phyloP scores from a whole-genome alignment of 2,888 invertebrate species.

The Tiphia femorata region DNA sequence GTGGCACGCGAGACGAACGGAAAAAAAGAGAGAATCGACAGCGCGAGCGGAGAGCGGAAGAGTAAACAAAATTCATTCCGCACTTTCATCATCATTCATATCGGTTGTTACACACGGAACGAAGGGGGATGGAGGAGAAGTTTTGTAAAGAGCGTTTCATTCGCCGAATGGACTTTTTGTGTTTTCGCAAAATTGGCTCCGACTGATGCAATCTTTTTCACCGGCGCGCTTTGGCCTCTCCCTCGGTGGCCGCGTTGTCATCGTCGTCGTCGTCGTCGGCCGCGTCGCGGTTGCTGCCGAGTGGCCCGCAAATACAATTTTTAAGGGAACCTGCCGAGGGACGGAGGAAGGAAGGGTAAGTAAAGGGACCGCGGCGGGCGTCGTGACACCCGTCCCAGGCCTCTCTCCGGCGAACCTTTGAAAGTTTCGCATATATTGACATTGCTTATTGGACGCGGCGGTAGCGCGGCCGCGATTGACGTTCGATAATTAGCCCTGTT shows the following conservation, averaged over 20 bases:
- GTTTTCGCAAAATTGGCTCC: constrained; percentile 11
- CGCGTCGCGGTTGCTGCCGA: constrained; percentile 11
- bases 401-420: no score
- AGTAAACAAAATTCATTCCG: background rate
- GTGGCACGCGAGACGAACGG: no score
- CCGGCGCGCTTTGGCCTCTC: no score
- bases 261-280: no score
- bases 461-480: constrained; percentile 34
- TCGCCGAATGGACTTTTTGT: constrained; percentile 4
- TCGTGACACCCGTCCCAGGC: constrained; percentile 8
- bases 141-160: constrained; percentile 3
- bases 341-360: background rate
- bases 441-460: constrained; percentile 12
- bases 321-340: no score
- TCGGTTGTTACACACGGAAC: no score
- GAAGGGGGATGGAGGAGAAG: no score
- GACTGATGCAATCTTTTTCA: no score
- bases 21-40: background rate
- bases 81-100: no score
- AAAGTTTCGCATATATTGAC: constrained; percentile 24
- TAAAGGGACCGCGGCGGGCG: constrained; percentile 7
- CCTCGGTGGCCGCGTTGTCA: no score
- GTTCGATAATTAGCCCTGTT: constrained; percentile 58
- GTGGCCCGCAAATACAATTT: constrained; percentile 17
- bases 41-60: background rate